phyloP scores from a whole-genome alignment of 92 coral and sea anemone genomes.

The Actinernus sp. region DNA sequence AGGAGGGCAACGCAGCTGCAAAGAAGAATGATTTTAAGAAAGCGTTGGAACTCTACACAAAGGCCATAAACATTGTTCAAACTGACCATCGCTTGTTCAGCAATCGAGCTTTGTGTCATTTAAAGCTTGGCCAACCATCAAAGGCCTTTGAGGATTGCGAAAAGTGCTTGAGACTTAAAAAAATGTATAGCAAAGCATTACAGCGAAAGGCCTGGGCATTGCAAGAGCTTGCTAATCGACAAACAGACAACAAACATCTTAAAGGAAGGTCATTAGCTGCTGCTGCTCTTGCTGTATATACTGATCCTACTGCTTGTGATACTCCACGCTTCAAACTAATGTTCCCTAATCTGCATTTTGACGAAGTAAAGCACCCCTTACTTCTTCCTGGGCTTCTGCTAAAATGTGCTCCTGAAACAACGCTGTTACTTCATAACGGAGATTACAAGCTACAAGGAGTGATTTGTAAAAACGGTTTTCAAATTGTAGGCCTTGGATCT shows the following conservation, averaged over 20 bases:
- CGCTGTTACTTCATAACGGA: slow-evolving; percentile 60
- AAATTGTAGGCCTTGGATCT: slow-evolving; percentile 46
- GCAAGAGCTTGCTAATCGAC: slow-evolving; percentile 22
- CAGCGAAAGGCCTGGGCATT: slow-evolving; percentile 87
- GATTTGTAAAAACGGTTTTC: slow-evolving; percentile 9
- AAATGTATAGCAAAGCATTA: slow-evolving; percentile 61
- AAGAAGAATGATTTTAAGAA: slow-evolving; percentile 18
- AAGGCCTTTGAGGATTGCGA: slow-evolving; percentile 77
- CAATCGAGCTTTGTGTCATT: slow-evolving; percentile 78
- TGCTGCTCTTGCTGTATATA: slow-evolving; percentile 57
- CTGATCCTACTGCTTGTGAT: slow-evolving; percentile 25
- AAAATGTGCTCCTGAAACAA: slow-evolving; percentile 4
- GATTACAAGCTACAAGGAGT: slow-evolving; percentile 29
- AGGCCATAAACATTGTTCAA: slow-evolving; percentile 30
- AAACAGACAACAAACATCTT: neutral
- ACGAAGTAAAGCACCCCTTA: slow-evolving; percentile 21
- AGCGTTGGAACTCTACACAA: slow-evolving; percentile 51
- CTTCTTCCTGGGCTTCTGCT: slow-evolving; percentile 20
- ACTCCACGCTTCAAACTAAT: slow-evolving; percentile 14
- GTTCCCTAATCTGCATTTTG: slow-evolving; percentile 25
- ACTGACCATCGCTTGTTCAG: slow-evolving; percentile 42
- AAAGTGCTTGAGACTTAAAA: slow-evolving; percentile 47
- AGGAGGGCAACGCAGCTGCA: slow-evolving; percentile 67
- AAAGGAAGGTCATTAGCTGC: slow-evolving; percentile 33
- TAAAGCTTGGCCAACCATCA: slow-evolving; percentile 52